phyloP scores from a whole-genome alignment of 2,888 invertebrate genomes.

The Pseudeuparius sepicola region DNA sequence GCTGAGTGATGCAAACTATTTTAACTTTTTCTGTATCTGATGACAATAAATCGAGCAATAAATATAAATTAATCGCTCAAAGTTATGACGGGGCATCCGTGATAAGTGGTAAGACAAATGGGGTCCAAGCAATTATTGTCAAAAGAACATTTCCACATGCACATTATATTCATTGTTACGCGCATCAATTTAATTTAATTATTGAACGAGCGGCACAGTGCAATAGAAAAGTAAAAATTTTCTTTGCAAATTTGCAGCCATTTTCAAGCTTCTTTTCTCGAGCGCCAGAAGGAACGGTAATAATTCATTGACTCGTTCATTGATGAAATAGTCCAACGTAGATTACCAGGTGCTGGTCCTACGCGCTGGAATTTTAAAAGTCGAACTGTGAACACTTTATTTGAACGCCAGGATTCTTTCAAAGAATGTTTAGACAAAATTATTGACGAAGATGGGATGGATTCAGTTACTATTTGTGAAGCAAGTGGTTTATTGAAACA shows the following conservation, averaged over 20 bases:
- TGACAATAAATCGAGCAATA: too few species aligned
- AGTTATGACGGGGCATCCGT: constrained; percentile 27
- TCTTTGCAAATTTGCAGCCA: too few species aligned
- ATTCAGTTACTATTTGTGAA: too few species aligned
- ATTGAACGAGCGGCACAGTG: constrained; percentile 18
- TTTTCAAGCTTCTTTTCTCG: too few species aligned
- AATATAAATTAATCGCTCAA: constrained; percentile 21
- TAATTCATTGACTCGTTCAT: constrained; percentile 23
- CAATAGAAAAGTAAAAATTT: too few species aligned
- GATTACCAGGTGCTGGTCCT: constrained; percentile 15
- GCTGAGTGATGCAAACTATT: constrained; percentile 15
- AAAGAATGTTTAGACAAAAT: too few species aligned
- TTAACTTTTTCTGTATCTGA: neutral
- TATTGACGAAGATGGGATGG: too few species aligned
- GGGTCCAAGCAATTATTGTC: constrained; percentile 27
- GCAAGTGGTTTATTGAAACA: too few species aligned
- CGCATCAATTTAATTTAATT: constrained; percentile 25
- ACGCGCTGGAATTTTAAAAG: constrained; percentile 25
- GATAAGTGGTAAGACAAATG: constrained; percentile 13
- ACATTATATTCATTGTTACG: constrained; percentile 24
- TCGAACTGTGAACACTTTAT: constrained; percentile 19
- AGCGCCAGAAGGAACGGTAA: constrained; percentile 13
- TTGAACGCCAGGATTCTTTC: constrained; percentile 1
- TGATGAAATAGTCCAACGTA: constrained; percentile 17
- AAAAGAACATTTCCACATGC: constrained; percentile 21